Evolutionary conservation across 2,888 invertebrate genomes (phyloP).

Genomic region (Tinea trinotella): DNA sequence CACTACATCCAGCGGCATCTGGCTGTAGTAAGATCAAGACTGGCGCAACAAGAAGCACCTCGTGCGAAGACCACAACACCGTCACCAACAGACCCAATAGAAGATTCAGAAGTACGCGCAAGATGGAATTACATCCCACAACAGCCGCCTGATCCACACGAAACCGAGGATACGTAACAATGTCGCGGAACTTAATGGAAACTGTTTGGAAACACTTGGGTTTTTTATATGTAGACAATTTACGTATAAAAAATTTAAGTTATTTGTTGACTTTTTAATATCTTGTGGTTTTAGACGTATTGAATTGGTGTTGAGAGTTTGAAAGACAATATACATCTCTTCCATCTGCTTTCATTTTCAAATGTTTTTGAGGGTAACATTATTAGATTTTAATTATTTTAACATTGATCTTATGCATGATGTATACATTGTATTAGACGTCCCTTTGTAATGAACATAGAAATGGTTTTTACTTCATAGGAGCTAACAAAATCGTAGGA

Average conservation of each 20-base stretch:
- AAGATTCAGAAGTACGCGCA: constrained; percentile 49
- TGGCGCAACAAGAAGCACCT: constrained; percentile 29
- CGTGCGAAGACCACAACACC: constrained; percentile 23
- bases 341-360: constrained; percentile 6
- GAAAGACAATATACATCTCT: background rate
- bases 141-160: constrained; percentile 54
- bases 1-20: constrained; percentile 93
- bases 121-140: constrained; percentile 68
- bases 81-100: constrained; percentile 27
- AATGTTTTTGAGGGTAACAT: background rate
- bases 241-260: background rate
- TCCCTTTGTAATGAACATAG: constrained; percentile 4
- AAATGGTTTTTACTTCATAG: background rate
- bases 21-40: constrained; percentile 84
- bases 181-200: background rate
- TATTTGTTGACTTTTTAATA: background rate
- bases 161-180: constrained; percentile 51
- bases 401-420: background rate
- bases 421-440: constrained; percentile 1
- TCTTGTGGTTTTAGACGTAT: background rate
- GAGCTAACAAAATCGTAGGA: background rate
- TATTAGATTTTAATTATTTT: constrained; percentile 3
- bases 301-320: background rate
- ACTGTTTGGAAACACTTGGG: background rate
- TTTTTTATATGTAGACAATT: background rate